Evolutionary conservation across 2,888 invertebrate species (phyloP).

Genomic region (Agrotis exclamationis): DNA sequence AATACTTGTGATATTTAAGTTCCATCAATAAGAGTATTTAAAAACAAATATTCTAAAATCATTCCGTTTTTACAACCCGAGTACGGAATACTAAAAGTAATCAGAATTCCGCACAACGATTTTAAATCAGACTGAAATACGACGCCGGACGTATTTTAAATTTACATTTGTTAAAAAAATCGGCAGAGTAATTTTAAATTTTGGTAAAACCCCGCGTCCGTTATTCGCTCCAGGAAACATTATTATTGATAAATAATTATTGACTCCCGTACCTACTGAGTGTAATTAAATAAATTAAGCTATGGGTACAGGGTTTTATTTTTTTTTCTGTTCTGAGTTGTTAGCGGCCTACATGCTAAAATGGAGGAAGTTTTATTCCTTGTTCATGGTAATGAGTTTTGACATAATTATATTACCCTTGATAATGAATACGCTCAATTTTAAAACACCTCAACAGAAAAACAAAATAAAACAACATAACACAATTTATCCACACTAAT

Average conservation of each 20-base stretch:
- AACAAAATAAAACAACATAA: no score
- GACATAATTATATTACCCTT: no score
- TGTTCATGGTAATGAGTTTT: not conserved
- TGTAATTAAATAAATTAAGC: slow-evolving; percentile 30
- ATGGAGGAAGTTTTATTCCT: not conserved
- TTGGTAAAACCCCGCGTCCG: slow-evolving; percentile 35
- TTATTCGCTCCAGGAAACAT: slow-evolving; percentile 23
- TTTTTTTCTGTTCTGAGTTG: slow-evolving; percentile 3
- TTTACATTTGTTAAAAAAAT: slow-evolving; percentile 63
- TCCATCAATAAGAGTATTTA: not conserved
- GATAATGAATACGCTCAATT: no score
- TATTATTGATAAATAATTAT: slow-evolving; percentile 58
- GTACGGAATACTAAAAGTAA: slow-evolving; percentile 58
- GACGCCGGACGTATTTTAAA: slow-evolving; percentile 56
- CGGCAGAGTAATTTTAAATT: slow-evolving; percentile 51
- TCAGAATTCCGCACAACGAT: slow-evolving; percentile 57
- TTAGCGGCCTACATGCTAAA: no score
- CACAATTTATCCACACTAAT: no score
- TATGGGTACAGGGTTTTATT: not conserved
- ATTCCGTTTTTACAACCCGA: not conserved
- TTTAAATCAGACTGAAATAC: slow-evolving; percentile 68
- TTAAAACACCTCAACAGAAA: no score
- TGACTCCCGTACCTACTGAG: slow-evolving; percentile 24
- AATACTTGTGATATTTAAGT: not conserved
- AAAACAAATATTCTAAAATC: slow-evolving; percentile 10